Evolutionary conservation across 2,113 vertebrate genomes (phyloP), one percentile per base, ranked within the genome.

Genomic region (Gavialis gangeticus): DNA sequence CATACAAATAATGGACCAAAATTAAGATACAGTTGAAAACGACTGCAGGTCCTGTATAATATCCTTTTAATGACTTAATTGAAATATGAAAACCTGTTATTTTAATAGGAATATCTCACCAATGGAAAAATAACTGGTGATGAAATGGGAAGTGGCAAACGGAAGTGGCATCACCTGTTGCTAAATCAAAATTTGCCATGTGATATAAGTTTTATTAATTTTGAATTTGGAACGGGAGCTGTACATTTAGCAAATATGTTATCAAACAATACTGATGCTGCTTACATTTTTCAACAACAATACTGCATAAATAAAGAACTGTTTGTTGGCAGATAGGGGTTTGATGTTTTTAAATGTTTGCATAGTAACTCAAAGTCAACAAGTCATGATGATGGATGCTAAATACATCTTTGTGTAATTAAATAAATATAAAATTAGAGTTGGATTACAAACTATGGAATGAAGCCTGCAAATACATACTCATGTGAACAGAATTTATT

Each of bases 31-130:
- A 60, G 80, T 8, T 30, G 66, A 95, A 83, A 78, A 30, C 3
- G 90, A 66, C 37, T 62, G 64, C 84, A 22, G 34, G 58, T 84
- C 46, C 46, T 59, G 77, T 82, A 25, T 69, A 77, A 37, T 79
- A 67, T 81, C 15, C 77, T 88, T 37, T 79, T 91, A 30, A 37
- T 12, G 82, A 78, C 11, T 63, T 28, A 67, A 63, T 67, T 67
- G 19, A 67, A 67, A 67, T 34, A 1, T 8, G 60, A 88, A 86
- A 90, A 13, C 13, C 57, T 92, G 37, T 22, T 84, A 63, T 59
- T 94, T 90, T 84, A 79, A 71, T 79, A 63, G 66, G 81, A 84
- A 73, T 6, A 93, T 82, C 81, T n/a, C 92, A 81, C 81, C 24
- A 83, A 37, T 62, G 90, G 30, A 59, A 88, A 84, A 17, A 64